Evolutionary conservation across 2,113 vertebrate genomes (phyloP), one percentile per base, ranked within the genome.

Genomic region (Chloroceryle aenea): DNA sequence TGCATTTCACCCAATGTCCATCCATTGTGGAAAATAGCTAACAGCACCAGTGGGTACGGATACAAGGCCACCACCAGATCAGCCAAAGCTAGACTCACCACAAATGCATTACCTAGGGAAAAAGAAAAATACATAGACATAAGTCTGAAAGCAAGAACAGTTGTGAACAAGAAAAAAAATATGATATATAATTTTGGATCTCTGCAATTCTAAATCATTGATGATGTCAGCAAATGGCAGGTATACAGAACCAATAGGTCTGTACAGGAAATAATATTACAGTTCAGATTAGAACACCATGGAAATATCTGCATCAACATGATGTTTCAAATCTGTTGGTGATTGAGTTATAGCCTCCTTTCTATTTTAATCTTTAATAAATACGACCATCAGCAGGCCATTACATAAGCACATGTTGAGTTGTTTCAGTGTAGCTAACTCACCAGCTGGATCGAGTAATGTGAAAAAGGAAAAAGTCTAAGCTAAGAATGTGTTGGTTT

Each of bases 61-160:
- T 99, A 99, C 97, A 99, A 98, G 89, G 99, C 99, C 87, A 99
- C 99, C 94, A 98, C 98, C 74, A 99, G 97, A 97, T 99, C 99
- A 87, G 99, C 99, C 78, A 99, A 95, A 10, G 99, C 99, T 97
- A 99, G 96, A 96, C 98, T 99, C 93, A 99, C 99, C 96, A 99
- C 98, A 97, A 99, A 99, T 38, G 98, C 98, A 14, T 99, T 99
- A 97, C 99, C 99, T 99, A 91, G 29, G 42, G n/a, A 89, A 69
- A 95, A 90, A 83, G 96, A 87, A 97, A 80, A 86, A 62, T 34
- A 89, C 13, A 89, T 7, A 79, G 38, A n/a, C 3, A 0, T 96
- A 56, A 95, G 81, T 82, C 53, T 87, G 56, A 91, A 67, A 69
- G 50, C 38, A 90, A 53, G 29, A 7, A 27, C 3, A 87, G 50